Evolutionary conservation across 2,888 invertebrate species (phyloP), one percentile per base, ranked within the genome.

Genomic region (Cephus spinipes): DNA sequence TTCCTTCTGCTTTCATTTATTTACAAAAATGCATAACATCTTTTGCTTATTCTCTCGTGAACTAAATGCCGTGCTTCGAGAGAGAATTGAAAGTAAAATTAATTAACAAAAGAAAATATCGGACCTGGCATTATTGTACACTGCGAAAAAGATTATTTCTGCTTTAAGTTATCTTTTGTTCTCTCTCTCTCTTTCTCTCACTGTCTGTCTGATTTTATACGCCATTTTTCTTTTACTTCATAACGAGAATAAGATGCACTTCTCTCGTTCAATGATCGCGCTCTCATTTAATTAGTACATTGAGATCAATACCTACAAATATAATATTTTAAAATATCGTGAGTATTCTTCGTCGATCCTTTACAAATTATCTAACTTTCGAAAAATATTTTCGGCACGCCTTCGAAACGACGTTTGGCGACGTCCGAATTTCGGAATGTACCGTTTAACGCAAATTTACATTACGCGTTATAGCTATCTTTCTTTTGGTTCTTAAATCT

Each of bases 301-400:
- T 88, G 87, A 89, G 88, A 89, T 89, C 88, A 84, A 81, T 86
- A 87, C 84, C 83, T 88, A 87, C 2, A 88, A 87, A 86, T 88
- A 86, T 87, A 88, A 85, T 84, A 83, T 81, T 82, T 84, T 77
- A 74, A 80, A 87, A 85, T 86, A 82, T 85, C 78, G 82, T 86
- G 87, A 88, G 86, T 88, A 88, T 88, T 87, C 82, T 81, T 79
- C 79, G 81, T 81, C 77, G 55, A 75, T 76, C 76, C 79, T 84
- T 83, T 83, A 83, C 79, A 84, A 85, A 83, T 80, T 86, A 86
- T 78, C 83, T 86, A 87, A 80, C 81, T 82, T 83, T 83, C 79
- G 80, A 81, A 84, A 83, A 84, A 82, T 84, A 84, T 83, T 81
- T 80, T 74, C 78, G 80, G 77, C 78, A 23, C 75, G 79, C 75